A percentile compares a stretch with the other conserved stretches of the same genome.
Evolutionary conservation across 2,797 vertebrate genomes (phyloP).

Genomic region (Myotis vivesi): DNA sequence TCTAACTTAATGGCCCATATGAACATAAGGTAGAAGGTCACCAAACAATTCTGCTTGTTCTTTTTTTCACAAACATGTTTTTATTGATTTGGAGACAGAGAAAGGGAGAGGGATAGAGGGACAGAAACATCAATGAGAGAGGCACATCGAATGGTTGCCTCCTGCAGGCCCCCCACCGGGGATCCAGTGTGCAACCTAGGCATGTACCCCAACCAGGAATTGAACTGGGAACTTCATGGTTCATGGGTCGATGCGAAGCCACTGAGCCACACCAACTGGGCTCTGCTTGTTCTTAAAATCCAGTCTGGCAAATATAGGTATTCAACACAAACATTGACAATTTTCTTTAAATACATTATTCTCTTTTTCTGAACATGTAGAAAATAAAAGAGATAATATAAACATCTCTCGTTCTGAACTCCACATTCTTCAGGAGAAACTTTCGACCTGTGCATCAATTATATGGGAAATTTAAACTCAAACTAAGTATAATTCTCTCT

Average conservation of each 20-base stretch:
- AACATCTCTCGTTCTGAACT: background rate
- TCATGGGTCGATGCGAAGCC: no score
- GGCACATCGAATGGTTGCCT: no score
- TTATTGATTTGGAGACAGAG: no score
- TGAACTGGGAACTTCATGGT: no score
- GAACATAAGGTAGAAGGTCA: background rate
- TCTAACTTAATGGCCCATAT: background rate
- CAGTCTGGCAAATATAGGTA: background rate
- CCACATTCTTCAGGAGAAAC: constrained; percentile 13
- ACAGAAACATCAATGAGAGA: no score
- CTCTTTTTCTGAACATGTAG: constrained; percentile 32
- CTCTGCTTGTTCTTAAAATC: background rate
- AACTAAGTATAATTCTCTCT: constrained; percentile 50
- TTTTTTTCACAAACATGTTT: no score
- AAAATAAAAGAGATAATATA: background rate
- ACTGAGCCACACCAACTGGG: no score
- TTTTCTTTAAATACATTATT: constrained; percentile 15
- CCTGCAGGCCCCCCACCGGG: no score
- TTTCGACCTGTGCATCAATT: background rate
- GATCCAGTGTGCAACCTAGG: no score
- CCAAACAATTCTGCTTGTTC: background rate
- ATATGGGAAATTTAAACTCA: constrained; percentile 35
- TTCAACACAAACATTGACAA: background rate
- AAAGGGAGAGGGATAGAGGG: no score
- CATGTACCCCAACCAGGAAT: no score